Percentiles rank a stretch among this genome's conserved stretches.
Conservation (phyloP, 1,140 invertebrate genomes). For the Riptortus pedestris region DNA sequence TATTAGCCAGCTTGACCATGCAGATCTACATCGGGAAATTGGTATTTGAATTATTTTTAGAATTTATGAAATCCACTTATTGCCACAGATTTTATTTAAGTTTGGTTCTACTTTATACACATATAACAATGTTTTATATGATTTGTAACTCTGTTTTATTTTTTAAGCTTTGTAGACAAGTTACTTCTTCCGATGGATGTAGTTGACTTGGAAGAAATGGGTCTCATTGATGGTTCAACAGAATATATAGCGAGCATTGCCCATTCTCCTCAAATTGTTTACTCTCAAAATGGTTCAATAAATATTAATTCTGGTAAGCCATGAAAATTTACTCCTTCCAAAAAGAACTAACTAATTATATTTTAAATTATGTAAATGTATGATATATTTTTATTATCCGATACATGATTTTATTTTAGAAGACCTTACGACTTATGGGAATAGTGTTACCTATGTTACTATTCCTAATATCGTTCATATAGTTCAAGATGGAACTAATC, state of each 20-base stretch:
- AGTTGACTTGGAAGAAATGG: conserved; percentile 17
- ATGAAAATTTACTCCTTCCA: background rate
- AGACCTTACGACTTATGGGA: background rate
- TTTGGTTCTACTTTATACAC: too few species aligned
- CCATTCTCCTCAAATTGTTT: background rate
- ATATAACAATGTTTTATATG: too few species aligned
- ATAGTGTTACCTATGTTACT: conserved; percentile 11
- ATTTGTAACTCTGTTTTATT: too few species aligned
- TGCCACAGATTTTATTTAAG: too few species aligned
- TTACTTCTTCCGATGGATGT: conserved; percentile 3
- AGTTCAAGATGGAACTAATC: background rate
- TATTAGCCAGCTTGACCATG: too few species aligned
- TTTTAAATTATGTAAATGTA: background rate
- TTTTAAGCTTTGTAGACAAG: too few species aligned
- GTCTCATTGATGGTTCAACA: conserved; percentile 10
- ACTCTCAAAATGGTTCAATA: background rate
- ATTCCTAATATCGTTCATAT: background rate
- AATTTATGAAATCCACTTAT: too few species aligned
- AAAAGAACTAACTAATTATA: background rate
- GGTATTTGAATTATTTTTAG: too few species aligned
- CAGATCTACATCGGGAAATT: too few species aligned
- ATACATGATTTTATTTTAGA: conserved; percentile 4
- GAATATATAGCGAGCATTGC: background rate
- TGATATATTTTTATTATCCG: background rate
- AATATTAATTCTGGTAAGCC: conserved; percentile 9